Evolutionary conservation across 2,888 invertebrate species (phyloP), one percentile per base, ranked within the genome.

Genomic region (Nemotelus pantherinus): DNA sequence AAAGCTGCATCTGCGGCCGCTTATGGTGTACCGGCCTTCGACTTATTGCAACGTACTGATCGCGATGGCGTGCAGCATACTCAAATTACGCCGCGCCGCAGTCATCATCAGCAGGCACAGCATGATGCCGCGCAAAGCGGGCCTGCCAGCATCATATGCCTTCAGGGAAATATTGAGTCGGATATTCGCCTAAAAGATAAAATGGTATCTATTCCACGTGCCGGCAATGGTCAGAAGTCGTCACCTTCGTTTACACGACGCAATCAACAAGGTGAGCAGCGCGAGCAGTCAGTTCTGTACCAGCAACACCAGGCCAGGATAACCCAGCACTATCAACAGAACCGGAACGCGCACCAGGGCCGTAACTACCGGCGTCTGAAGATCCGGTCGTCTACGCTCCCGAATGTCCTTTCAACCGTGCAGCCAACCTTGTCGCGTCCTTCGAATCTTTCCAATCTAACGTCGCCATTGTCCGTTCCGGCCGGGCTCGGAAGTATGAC

Each of bases 61-160:
- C 82, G 82, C 79, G 83, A 83, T 82, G 82, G 81, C 70, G 81
- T 82, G 43, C 82, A 82, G 79, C 83, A 84, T 83, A 79, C 86
- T 78, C 86, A 87, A 81, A 82, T 87, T 80, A 85, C 86, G 77
- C 82, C 86, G 65, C 85, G 87, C 70, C 80, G 80, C 76, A 78
- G 58, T 25, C 74, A 74, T 44, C 74, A 74, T 48, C 65, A 55
- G 77, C 78, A 65, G 45, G 53, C 47, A 45, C 78, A 67, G 71
- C 77, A 76, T n/a, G 75, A 74, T 57, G 77, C 45, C 76, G 77
- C 57, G 41, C 77, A 76, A 68, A 79, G 64, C 55, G 76, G 77
- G 45, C 75, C 79, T 53, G 77, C 79, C 9, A 77, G 76, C 63
- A 77, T 80, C 72, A 77, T 79, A 60, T 80, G 79, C 55, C 72